Conservation (phyloP, 2,113 vertebrate species). For the Notiomystis cincta region DNA sequence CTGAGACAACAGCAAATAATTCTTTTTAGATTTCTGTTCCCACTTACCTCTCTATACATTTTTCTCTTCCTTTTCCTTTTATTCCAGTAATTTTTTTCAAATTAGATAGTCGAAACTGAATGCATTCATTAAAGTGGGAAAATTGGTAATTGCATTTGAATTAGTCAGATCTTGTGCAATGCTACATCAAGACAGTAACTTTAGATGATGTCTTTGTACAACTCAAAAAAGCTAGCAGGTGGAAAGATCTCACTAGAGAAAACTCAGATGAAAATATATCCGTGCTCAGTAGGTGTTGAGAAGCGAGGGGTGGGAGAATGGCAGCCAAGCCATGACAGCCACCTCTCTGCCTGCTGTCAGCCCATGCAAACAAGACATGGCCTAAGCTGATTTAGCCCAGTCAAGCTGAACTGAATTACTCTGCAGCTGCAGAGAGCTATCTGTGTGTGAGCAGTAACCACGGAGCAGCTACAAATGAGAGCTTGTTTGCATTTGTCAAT, state of each 20-base stretch:
- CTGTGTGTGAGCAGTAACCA: neutral
- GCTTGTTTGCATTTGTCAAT: neutral
- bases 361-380: neutral
- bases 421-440: neutral
- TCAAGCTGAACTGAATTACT: neutral
- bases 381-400: neutral
- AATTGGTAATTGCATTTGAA: neutral
- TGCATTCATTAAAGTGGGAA: neutral
- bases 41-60: neutral
- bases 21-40: neutral
- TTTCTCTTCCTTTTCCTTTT: neutral
- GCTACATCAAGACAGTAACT: neutral
- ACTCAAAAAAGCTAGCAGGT: neutral
- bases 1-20: neutral
- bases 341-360: neutral
- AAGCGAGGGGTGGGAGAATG: neutral
- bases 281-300: neutral
- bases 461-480: neutral
- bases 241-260: neutral
- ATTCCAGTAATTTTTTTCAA: neutral
- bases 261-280: neutral
- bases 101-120: neutral
- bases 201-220: neutral
- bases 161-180: neutral
- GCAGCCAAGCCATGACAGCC: neutral